Evolutionary conservation across 2,113 vertebrate genomes (phyloP).

Genomic region (Perca flavescens): DNA sequence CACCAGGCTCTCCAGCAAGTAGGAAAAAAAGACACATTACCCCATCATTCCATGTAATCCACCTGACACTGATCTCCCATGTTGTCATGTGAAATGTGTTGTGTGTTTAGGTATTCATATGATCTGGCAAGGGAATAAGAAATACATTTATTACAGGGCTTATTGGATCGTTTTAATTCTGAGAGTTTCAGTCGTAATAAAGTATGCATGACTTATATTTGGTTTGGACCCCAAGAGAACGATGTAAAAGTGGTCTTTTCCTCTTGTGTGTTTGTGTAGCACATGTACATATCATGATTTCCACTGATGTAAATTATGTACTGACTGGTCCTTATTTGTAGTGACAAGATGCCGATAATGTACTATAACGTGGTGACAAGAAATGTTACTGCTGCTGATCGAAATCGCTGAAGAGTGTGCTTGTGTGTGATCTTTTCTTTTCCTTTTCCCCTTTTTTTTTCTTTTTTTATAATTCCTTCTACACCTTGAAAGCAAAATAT

Average conservation of each 20-base stretch:
- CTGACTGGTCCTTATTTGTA: constrained; percentile 18
- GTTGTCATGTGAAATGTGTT: constrained; percentile 72
- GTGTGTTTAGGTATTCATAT: constrained; percentile 73
- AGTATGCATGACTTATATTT: constrained; percentile 53
- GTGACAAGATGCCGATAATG: constrained; percentile 8
- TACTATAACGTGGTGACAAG: neutral
- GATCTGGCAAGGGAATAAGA: constrained; percentile 67
- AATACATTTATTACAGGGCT: constrained; percentile 59
- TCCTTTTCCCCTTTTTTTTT: neutral
- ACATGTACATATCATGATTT: constrained; percentile 29
- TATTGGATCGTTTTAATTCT: constrained; percentile 67
- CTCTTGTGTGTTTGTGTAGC: constrained; percentile 46
- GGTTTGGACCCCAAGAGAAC: constrained; percentile 37
- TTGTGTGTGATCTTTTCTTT: neutral
- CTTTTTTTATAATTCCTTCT: constrained; percentile 25
- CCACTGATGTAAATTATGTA: constrained; percentile 15
- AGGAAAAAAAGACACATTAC: constrained; percentile 71
- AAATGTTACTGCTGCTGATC: neutral
- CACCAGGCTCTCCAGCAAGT: constrained; percentile 73
- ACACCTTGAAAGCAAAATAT: constrained; percentile 55
- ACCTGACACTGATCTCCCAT: constrained; percentile 80
- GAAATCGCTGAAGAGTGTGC: neutral
- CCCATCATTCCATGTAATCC: constrained; percentile 80
- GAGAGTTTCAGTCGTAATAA: constrained; percentile 45
- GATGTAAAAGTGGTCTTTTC: constrained; percentile 30